Conservation (phyloP, 2,888 invertebrate genomes). For the Vanessa cardui region DNA sequence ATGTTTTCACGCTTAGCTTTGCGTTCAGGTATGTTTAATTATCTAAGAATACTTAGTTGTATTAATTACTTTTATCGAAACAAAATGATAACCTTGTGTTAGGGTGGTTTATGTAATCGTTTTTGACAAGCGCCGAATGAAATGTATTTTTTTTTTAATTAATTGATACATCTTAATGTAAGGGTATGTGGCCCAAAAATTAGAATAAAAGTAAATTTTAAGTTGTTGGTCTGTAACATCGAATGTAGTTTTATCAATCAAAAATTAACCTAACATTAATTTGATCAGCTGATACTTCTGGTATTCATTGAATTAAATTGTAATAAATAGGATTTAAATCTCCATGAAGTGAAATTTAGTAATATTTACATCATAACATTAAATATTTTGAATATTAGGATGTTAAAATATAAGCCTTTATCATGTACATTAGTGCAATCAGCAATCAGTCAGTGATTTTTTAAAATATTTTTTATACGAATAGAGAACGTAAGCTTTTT, state of each 20-base stretch:
- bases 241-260: background rate
- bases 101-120: conserved; percentile 81
- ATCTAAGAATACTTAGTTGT: conserved; percentile 19
- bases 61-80: conserved; percentile 37
- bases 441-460: too few relatives aligned
- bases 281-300: conserved; percentile 13
- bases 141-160: conserved; percentile 21
- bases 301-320: conserved; percentile 4
- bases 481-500: too few relatives aligned
- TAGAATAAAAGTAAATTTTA: background rate
- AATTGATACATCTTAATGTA: background rate
- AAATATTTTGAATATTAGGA: too few relatives aligned
- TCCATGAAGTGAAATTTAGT: conserved; percentile 25
- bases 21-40: conserved; percentile 83
- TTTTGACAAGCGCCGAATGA: conserved; percentile 54
- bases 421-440: too few relatives aligned
- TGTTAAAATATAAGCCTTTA: too few relatives aligned
- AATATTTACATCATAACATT: too few relatives aligned
- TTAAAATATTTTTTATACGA: too few relatives aligned
- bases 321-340: conserved; percentile 10
- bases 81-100: conserved; percentile 56
- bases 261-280: conserved; percentile 30
- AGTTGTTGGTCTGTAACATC: background rate
- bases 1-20: conserved; percentile 87
- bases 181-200: background rate